Evolutionary conservation across 2,113 vertebrate species (phyloP).

Genomic region (Lipophrys pholis): DNA sequence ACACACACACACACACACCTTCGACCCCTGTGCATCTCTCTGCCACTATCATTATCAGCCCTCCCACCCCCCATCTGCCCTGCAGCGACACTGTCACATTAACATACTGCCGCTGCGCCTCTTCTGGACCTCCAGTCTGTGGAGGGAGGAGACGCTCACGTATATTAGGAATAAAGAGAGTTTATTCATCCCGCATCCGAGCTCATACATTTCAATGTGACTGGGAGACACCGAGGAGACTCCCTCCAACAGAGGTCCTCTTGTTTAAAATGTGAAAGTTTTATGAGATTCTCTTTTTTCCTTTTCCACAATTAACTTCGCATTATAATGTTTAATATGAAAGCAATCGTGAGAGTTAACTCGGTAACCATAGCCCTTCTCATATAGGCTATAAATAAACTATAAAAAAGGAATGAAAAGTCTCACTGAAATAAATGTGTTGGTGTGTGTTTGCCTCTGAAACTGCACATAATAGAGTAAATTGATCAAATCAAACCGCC

Average conservation of each 20-base stretch:
- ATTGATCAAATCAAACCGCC: constrained; percentile 19
- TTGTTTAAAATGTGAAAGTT: neutral
- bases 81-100: constrained; percentile 73
- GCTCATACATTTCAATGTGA: constrained; percentile 29
- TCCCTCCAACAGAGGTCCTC: constrained; percentile 1
- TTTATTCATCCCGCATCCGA: constrained; percentile 9
- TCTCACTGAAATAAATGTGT: neutral
- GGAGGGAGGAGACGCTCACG: constrained; percentile 46
- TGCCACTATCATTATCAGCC: constrained; percentile 62
- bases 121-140: constrained; percentile 68
- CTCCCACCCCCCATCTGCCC: constrained; percentile 35
- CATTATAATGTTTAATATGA: neutral
- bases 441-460: neutral
- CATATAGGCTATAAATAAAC: no score
- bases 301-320: neutral
- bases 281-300: constrained; percentile 2
- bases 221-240: neutral
- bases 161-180: neutral
- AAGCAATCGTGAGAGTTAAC: neutral
- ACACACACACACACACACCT: constrained; percentile 25
- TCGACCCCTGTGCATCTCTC: constrained; percentile 2
- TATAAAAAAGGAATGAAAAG: neutral
- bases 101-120: constrained; percentile 77
- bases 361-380: no score
- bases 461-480: constrained; percentile 7